Evolutionary conservation across 2,113 vertebrate genomes (phyloP).

Genomic region (Megaceryle maxima): DNA sequence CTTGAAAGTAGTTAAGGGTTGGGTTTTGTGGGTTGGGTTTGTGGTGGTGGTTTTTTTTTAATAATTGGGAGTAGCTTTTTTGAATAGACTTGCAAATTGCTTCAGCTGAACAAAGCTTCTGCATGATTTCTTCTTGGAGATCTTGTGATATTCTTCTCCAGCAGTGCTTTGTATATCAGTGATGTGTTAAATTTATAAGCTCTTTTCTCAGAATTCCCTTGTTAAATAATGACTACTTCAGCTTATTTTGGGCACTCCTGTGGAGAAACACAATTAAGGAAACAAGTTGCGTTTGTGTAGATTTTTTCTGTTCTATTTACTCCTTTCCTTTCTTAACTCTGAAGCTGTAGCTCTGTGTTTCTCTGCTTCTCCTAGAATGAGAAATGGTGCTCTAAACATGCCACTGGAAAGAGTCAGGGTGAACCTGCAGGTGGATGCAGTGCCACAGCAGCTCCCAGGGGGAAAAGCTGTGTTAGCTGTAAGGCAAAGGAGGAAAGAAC

Average conservation of each 20-base stretch:
- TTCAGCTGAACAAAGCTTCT: not conserved
- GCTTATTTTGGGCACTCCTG: not conserved
- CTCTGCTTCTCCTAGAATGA: not conserved
- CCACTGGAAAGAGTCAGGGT: not conserved
- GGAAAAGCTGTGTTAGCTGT: not conserved
- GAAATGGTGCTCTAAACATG: not conserved
- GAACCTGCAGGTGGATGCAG: not conserved
- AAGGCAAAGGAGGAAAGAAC: not conserved
- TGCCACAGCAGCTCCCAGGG: not conserved
- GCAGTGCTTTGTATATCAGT: not conserved
- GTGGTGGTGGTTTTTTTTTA: not conserved
- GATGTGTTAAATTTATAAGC: not conserved
- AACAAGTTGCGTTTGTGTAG: not conserved
- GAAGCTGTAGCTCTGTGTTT: not conserved
- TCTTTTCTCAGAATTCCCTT: not conserved
- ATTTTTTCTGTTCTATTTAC: not conserved
- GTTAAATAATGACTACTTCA: not conserved
- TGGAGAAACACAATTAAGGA: not conserved
- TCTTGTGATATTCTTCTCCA: not conserved
- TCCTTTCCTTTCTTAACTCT: not conserved
- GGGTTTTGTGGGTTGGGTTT: not conserved
- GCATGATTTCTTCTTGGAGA: not conserved
- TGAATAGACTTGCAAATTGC: not conserved
- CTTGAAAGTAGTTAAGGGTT: not conserved
- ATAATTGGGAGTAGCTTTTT: not conserved